Conservation (phyloP, 2,113 vertebrate species). For the Lamprologus callipterus region DNA sequence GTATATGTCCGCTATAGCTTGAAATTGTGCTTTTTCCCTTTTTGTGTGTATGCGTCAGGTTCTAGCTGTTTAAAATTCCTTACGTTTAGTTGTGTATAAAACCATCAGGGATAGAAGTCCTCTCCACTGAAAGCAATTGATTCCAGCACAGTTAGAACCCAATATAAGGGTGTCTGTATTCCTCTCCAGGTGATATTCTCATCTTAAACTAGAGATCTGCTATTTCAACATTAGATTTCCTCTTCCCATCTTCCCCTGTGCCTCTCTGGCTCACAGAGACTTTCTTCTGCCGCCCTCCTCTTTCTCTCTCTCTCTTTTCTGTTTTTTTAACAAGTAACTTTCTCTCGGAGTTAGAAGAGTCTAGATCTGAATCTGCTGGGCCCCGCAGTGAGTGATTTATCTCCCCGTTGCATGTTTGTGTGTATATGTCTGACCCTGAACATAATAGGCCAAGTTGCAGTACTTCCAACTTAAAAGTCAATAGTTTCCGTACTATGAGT, state of each 20-base stretch:
- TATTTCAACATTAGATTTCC: conserved; percentile 13
- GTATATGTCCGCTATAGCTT: neutral
- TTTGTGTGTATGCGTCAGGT: neutral
- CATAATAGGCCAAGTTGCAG: neutral
- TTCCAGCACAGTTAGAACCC: conserved; percentile 3
- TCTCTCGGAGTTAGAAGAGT: neutral
- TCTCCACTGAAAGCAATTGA: neutral
- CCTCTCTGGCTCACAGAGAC: neutral
- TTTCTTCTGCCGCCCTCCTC: neutral
- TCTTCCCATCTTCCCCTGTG: neutral
- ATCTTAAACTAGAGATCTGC: neutral
- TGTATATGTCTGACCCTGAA: neutral
- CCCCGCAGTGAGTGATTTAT: conserved; percentile 20
- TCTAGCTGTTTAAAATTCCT: neutral
- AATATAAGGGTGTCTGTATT: neutral
- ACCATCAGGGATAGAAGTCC: neutral
- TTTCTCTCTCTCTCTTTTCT: neutral
- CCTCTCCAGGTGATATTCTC: conserved; percentile 7
- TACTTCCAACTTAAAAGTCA: conserved; percentile 19
- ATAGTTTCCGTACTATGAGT: conserved; percentile 8
- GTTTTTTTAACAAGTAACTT: conserved; percentile 7
- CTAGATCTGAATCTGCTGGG: conserved; percentile 8
- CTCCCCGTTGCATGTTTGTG: neutral
- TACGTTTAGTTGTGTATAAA: neutral
- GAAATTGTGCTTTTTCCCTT: neutral